phyloP scores from a whole-genome alignment of 2,113 vertebrate genomes.

The Seriola rivoliana region DNA sequence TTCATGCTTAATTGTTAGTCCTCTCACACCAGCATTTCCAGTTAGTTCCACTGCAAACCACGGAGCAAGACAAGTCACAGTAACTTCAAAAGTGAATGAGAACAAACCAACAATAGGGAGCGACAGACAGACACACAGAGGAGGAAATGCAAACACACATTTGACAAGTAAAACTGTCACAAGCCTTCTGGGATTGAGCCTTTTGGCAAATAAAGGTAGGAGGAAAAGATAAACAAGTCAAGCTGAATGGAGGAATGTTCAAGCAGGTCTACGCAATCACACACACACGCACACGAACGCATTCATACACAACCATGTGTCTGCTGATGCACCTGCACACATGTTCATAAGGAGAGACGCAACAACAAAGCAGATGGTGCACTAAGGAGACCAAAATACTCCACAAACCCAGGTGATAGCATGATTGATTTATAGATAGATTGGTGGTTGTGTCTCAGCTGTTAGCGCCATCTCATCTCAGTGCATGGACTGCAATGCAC shows the following conservation, averaged over 20 bases:
- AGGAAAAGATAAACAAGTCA: conserved; percentile 47
- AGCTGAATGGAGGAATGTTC: conserved; percentile 44
- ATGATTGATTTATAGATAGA: conserved; percentile 74
- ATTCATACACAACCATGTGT: conserved; percentile 4
- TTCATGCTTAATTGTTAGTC: neutral
- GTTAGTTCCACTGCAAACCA: neutral
- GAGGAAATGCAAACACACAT: conserved; percentile 56
- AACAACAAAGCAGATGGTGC: conserved; percentile 42
- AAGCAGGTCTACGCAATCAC: conserved; percentile 33
- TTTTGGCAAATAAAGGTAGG: conserved; percentile 61
- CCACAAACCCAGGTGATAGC: conserved; percentile 58
- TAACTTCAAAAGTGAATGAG: conserved; percentile 22
- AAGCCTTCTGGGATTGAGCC: conserved; percentile 56
- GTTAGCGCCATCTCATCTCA: conserved; percentile 68
- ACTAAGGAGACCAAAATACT: conserved; percentile 48
- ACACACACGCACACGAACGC: neutral
- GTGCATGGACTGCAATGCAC: conserved; percentile 48
- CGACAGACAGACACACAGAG: conserved; percentile 30
- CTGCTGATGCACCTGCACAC: conserved; percentile 40
- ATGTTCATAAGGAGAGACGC: conserved; percentile 38
- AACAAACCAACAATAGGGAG: conserved; percentile 24
- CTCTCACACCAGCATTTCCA: neutral
- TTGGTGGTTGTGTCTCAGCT: conserved; percentile 76
- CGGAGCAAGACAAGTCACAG: conserved; percentile 19
- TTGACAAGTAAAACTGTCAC: conserved; percentile 65